A percentile compares a stretch with the other conserved stretches of the same genome.
Evolutionary conservation across 2,888 invertebrate genomes (phyloP).

Genomic region (Melipona bicolor): DNA sequence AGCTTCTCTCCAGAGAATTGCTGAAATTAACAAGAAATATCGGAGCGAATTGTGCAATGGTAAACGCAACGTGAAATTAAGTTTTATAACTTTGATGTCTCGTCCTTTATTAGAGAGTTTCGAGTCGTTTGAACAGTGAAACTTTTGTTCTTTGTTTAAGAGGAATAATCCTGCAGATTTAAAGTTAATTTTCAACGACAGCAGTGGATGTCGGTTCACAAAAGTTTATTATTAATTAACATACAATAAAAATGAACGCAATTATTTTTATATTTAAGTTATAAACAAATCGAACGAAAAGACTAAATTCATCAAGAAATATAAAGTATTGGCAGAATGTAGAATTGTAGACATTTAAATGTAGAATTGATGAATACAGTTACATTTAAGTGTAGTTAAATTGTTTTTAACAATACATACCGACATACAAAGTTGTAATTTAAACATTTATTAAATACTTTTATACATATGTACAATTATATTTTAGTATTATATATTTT

Average conservation of each 20-base stretch:
- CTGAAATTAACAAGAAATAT: background rate
- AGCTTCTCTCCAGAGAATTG: background rate
- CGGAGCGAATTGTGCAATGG: too few relatives aligned
- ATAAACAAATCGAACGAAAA: constrained; percentile 24
- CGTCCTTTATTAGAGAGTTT: too few relatives aligned
- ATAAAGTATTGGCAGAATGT: constrained; percentile 4
- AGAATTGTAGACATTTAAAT: background rate
- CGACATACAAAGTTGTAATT: background rate
- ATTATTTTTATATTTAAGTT: constrained; percentile 26
- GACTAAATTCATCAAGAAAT: constrained; percentile 23
- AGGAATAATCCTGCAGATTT: too few relatives aligned
- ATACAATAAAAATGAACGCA: background rate
- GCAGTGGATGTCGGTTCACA: too few relatives aligned
- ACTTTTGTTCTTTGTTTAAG: too few relatives aligned
- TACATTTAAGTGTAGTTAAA: background rate
- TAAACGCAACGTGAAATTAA: too few relatives aligned
- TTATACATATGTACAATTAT: background rate
- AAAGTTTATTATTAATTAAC: background rate
- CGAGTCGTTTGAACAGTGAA: too few relatives aligned
- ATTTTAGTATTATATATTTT: background rate
- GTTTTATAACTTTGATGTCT: too few relatives aligned
- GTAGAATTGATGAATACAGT: background rate
- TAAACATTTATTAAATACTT: constrained; percentile 5
- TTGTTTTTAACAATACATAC: background rate
- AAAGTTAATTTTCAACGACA: background rate